Percentiles rank a stretch among this genome's conserved stretches.
phyloP scores from a whole-genome alignment of 2,888 invertebrate species.

The Agrochola macilenta region DNA sequence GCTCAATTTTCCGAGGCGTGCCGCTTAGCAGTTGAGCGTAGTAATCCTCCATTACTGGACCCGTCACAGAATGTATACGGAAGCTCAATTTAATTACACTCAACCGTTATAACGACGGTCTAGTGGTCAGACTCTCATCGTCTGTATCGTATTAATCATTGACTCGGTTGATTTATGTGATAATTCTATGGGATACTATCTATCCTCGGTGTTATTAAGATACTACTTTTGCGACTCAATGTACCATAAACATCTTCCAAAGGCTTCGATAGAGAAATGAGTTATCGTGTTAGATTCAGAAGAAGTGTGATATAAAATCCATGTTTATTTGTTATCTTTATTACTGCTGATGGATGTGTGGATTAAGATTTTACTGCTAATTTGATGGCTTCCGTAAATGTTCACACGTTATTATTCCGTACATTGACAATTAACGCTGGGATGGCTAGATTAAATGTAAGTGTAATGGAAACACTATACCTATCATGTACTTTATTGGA shows the following conservation, averaged over 20 bases:
- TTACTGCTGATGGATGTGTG: constrained; percentile 14
- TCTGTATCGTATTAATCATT: constrained; percentile 86
- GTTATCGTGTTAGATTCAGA: constrained; percentile 34
- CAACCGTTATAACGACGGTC: constrained; percentile 86
- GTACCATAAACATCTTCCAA: constrained; percentile 24
- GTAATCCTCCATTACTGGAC: constrained; percentile 65
- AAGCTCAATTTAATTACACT: constrained; percentile 88
- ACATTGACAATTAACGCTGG: constrained; percentile 8
- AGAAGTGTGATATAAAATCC: constrained; percentile 31
- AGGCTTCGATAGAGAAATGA: constrained; percentile 35
- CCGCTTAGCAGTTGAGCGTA: constrained; percentile 47
- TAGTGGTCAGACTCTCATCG: constrained; percentile 79
- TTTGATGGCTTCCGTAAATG: constrained; percentile 23
- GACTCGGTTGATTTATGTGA: constrained; percentile 86
- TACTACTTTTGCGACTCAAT: constrained; percentile 72
- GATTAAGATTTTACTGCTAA: constrained; percentile 42
- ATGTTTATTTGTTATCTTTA: constrained; percentile 45
- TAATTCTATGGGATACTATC: constrained; percentile 82
- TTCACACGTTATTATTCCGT: constrained; percentile 12
- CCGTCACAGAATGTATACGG: constrained; percentile 78
- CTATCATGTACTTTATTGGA: neutral
- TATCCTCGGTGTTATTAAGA: constrained; percentile 81
- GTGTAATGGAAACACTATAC: constrained; percentile 9
- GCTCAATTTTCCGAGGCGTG: constrained; percentile 71
- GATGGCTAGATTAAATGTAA: constrained; percentile 10